These are phyloP conservation scores for Diarsia rubi DNA, from an alignment of 2,888 invertebrate genomes.

Conservation along the genomic window DNA sequence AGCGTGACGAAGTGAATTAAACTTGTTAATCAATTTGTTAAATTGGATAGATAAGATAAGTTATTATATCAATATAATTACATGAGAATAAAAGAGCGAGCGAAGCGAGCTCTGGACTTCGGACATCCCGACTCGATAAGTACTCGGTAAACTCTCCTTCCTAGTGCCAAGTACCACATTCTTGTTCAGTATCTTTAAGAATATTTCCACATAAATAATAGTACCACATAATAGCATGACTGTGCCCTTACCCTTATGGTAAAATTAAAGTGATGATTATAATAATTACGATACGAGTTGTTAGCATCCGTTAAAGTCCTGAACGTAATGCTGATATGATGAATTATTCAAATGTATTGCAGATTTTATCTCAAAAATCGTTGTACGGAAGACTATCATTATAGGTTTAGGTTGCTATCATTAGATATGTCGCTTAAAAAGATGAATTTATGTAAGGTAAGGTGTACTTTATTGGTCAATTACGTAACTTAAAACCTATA, in stretches of 20 bases:
- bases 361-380: slow-evolving; percentile 51
- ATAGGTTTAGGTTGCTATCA: slow-evolving; percentile 33
- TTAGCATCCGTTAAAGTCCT: slow-evolving; percentile 42
- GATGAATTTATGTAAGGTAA: slow-evolving; percentile 5
- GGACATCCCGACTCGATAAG: neutral
- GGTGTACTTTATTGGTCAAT: slow-evolving; percentile 10
- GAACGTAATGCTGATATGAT: slow-evolving; percentile 42
- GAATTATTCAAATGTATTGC: slow-evolving; percentile 58
- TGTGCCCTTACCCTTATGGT: slow-evolving; percentile 42
- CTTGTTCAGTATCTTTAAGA: too few species aligned
- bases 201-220: too few species aligned
- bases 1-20: too few species aligned
- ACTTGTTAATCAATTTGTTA: too few species aligned
- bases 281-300: slow-evolving; percentile 50
- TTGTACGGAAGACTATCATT: slow-evolving; percentile 41
- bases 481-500: neutral
- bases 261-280: slow-evolving; percentile 43
- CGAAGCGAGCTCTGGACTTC: neutral
- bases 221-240: too few species aligned
- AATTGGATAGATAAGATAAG: too few species aligned
- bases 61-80: too few species aligned
- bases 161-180: too few species aligned
- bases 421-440: slow-evolving; percentile 16
- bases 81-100: neutral
- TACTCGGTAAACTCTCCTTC: too few species aligned